Evolutionary conservation across 2,113 vertebrate genomes (phyloP).

Genomic region (Petroica traversi): DNA sequence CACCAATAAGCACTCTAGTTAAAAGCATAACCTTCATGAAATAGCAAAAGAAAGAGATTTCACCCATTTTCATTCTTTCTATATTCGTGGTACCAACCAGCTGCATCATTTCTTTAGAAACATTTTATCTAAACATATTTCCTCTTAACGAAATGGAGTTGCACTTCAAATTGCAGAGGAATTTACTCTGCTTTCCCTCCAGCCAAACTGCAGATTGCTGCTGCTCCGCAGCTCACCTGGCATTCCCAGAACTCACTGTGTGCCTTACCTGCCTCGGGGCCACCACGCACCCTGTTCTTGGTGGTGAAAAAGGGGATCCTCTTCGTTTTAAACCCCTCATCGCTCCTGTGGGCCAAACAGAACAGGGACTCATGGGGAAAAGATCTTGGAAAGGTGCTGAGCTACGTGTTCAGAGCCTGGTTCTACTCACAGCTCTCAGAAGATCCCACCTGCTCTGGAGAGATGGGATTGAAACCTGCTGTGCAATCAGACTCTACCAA

Average conservation of each 20-base stretch:
- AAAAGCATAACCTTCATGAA: neutral
- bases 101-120: neutral
- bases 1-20: neutral
- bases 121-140: neutral
- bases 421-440: neutral
- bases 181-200: neutral
- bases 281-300: slow-evolving; percentile 80
- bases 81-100: neutral
- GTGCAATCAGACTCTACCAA: neutral
- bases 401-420: too few species aligned
- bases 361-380: neutral
- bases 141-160: neutral
- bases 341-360: slow-evolving; percentile 72
- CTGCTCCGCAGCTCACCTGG: neutral
- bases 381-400: neutral
- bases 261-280: slow-evolving; percentile 83
- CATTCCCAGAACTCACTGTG: neutral
- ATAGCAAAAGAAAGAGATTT: neutral
- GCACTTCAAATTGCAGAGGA: neutral
- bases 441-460: neutral
- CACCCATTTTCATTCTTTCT: neutral
- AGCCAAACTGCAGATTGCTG: neutral
- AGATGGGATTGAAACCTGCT: neutral
- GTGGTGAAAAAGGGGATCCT: slow-evolving; percentile 86
- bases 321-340: slow-evolving; percentile 82